phyloP scores from a whole-genome alignment of 2,113 vertebrate genomes.

The Daboia siamensis region DNA sequence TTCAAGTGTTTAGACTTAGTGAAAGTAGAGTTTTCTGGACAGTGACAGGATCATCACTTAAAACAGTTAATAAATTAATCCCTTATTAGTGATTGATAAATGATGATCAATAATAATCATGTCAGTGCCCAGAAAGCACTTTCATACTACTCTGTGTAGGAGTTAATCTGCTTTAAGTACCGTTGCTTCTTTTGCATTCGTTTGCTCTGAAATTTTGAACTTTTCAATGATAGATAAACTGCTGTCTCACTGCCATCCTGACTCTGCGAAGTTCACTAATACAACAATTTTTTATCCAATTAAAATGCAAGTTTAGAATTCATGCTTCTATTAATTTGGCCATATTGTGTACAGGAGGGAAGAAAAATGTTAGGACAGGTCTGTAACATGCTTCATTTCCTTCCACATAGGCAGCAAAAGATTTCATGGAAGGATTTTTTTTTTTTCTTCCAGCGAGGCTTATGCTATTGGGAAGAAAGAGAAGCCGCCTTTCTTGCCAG shows the following conservation, averaged over 20 bases:
- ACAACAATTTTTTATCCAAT: not conserved
- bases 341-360: not conserved
- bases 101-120: not conserved
- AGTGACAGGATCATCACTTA: not conserved
- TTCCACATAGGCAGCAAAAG: not conserved
- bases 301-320: not conserved
- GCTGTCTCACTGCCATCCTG: not conserved
- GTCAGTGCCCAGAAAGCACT: not conserved
- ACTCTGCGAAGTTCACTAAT: not conserved
- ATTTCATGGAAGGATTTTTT: not conserved
- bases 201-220: not conserved
- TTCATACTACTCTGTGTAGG: not conserved
- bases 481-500: slow-evolving; percentile 86
- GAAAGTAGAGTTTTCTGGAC: not conserved
- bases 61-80: not conserved
- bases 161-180: not conserved
- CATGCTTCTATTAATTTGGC: not conserved
- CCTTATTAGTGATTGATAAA: not conserved
- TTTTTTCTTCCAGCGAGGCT: slow-evolving; percentile 77
- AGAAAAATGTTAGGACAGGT: not conserved
- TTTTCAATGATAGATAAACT: not conserved
- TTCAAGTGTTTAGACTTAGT: not conserved
- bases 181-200: not conserved
- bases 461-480: slow-evolving; percentile 97
- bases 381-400: not conserved